phyloP scores from a whole-genome alignment of 2,888 invertebrate species.

The Acrocyrtus sp. region DNA sequence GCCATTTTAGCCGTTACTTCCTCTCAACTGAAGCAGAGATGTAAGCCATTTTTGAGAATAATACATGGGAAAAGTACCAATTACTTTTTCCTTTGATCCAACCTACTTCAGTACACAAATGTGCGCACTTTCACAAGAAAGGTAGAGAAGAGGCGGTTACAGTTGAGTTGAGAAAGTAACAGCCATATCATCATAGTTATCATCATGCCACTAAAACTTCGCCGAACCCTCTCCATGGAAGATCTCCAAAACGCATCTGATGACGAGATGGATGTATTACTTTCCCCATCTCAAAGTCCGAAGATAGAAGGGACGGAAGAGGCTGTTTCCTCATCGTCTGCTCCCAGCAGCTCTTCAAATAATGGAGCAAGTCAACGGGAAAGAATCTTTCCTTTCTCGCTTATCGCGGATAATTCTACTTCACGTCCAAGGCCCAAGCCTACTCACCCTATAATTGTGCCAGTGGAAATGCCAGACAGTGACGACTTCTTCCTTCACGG shows the following conservation, averaged over 20 bases:
- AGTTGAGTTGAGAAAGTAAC: slow-evolving; percentile 23
- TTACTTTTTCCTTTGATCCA: too few relatives aligned
- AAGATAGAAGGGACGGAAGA: slow-evolving; percentile 10
- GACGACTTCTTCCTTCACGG: slow-evolving; percentile 57
- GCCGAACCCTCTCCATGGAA: slow-evolving; percentile 59
- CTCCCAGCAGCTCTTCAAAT: too few relatives aligned
- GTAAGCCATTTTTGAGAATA: too few relatives aligned
- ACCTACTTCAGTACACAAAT: too few relatives aligned
- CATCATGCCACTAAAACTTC: slow-evolving; percentile 58
- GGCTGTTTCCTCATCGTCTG: slow-evolving; percentile 2
- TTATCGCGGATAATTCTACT: slow-evolving; percentile 44
- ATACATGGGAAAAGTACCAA: too few relatives aligned
- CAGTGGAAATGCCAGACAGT: slow-evolving; percentile 52
- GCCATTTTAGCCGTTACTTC: slow-evolving; percentile 27
- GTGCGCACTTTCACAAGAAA: slow-evolving; percentile 7
- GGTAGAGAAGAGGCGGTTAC: slow-evolving; percentile 17
- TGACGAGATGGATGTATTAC: slow-evolving; percentile 61
- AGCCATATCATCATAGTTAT: slow-evolving; percentile 24
- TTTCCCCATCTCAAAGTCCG: slow-evolving; percentile 49
- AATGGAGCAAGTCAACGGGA: slow-evolving; percentile 46
- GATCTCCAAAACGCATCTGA: slow-evolving; percentile 59
- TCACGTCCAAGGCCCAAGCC: slow-evolving; percentile 38
- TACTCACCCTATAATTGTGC: slow-evolving; percentile 45
- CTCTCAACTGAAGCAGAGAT: slow-evolving; percentile 10
- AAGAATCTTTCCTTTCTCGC: slow-evolving; percentile 49